Evolutionary conservation across 2,113 vertebrate species (phyloP), one percentile per base, ranked within the genome.

Genomic region (Bubo scandiacus): DNA sequence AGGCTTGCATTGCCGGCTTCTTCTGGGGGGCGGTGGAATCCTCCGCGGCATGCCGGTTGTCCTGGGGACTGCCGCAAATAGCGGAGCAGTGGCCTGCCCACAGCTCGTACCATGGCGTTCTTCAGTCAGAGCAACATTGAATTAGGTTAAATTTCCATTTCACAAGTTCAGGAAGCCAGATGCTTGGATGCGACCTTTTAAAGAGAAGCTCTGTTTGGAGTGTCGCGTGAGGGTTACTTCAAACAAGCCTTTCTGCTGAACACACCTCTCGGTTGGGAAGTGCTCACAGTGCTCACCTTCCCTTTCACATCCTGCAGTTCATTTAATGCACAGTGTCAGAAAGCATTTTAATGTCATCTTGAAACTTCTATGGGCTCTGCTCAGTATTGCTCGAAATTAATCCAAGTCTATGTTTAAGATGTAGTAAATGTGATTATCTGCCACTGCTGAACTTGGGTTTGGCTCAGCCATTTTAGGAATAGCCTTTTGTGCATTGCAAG

Each of bases 131-230:
- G 43, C 61, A 54, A 36, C 52, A 70, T 19, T 23, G 42, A 66
- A 75, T 71, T 75, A 55, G 83, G 58, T 61, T 94, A 61, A 72
- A 92, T 81, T 96, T 73, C 58, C 96, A 81, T 85, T 92, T 91
- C 88, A 63, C 47, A 66, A 88, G 75, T 90, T 86, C 72, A 83
- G 82, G 82, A 70, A 71, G 96, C 58, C 68, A 26, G 77, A 26
- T 2, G 3, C 45, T 88, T 43, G 15, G 52, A 68, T 66, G 84
- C 2, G 5, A n/a, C 43, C 34, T 0, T 47, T 75, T 21, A 8
- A 38, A 68, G 71, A 27, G 81, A 7, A 72, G 45, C 58, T 58
- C 36, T 58, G 85, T 38, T 38, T 38, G 38, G 38, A 38, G 71
- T 34, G 63, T 12, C 3, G 3, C 32, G 7, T 6, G 6, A 20